Percentiles rank a stretch among this genome's conserved stretches.
Evolutionary conservation across 2,113 vertebrate species (phyloP).

Genomic region (Phalacrocorax carbo): DNA sequence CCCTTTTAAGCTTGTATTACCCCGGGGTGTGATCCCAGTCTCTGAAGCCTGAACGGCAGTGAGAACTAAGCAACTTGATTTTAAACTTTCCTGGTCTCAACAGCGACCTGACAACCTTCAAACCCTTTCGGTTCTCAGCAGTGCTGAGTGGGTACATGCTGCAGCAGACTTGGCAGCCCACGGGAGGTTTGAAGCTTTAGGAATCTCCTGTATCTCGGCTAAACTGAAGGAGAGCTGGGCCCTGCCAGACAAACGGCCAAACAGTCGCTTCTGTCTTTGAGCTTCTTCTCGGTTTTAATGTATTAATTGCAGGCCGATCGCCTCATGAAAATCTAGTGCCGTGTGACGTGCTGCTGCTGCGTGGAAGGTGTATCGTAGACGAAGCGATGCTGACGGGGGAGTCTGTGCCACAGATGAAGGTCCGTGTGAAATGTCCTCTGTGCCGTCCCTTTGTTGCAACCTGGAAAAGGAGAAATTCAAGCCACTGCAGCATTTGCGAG

Average conservation of each 20-base stretch:
- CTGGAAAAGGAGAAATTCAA: neutral
- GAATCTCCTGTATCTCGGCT: neutral
- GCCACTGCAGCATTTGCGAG: accelerated
- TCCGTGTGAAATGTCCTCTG: neutral
- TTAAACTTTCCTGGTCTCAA: neutral
- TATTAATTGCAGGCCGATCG: conserved; percentile 80
- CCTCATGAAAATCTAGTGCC: conserved; percentile 94
- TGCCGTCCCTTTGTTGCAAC: too few species aligned
- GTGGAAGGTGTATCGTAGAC: conserved; percentile 93
- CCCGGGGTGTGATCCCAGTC: too few species aligned
- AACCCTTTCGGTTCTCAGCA: neutral
- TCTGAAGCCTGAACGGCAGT: neutral
- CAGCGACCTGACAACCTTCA: neutral
- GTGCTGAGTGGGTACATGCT: accelerated
- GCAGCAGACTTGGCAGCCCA: accelerated
- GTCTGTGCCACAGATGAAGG: conserved; percentile 98
- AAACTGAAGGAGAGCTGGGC: neutral
- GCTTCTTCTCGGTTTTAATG: neutral
- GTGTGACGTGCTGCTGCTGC: conserved; percentile 89
- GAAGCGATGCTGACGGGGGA: conserved; percentile 97
- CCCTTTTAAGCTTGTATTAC: neutral
- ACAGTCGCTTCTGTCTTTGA: neutral
- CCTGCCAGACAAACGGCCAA: neutral
- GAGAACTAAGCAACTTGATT: neutral
- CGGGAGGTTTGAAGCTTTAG: neutral